Evolutionary conservation across 2,113 vertebrate genomes (phyloP).

Genomic region (Nasalis larvatus): DNA sequence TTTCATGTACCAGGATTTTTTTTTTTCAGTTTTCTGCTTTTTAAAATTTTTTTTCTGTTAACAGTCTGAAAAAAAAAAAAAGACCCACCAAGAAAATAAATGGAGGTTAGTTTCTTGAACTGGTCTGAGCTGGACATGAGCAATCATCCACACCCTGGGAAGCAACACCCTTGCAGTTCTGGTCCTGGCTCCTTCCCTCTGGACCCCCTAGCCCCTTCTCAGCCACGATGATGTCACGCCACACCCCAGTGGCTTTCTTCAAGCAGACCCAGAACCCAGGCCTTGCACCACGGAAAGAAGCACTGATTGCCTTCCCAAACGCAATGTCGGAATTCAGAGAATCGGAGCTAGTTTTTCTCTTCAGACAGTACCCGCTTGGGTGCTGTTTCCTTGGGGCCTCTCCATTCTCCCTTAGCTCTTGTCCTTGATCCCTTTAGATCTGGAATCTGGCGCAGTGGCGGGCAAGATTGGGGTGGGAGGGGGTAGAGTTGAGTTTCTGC

Average conservation of each 20-base stretch:
- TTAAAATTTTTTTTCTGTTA: slow-evolving; percentile 88
- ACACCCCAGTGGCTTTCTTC: slow-evolving; percentile 1
- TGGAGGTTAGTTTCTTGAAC: slow-evolving; percentile 85
- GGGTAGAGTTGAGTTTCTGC: neutral
- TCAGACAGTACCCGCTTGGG: neutral
- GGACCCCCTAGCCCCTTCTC: slow-evolving; percentile 1
- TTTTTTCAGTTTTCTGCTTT: slow-evolving; percentile 87
- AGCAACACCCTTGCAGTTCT: slow-evolving; percentile 69
- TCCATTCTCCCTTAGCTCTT: neutral
- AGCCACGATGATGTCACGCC: slow-evolving; percentile 25
- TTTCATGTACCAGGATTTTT: slow-evolving; percentile 90
- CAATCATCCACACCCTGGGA: slow-evolving; percentile 79
- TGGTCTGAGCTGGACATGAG: slow-evolving; percentile 81
- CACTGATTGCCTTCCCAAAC: neutral
- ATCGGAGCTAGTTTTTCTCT: neutral
- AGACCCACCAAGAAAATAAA: slow-evolving; percentile 85
- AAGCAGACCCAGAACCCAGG: slow-evolving; percentile 67
- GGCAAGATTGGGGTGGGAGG: neutral
- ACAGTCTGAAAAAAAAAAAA: slow-evolving; percentile 87
- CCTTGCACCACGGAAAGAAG: neutral
- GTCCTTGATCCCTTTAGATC: neutral
- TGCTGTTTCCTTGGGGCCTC: neutral
- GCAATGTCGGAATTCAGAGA: neutral
- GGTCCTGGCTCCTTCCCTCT: neutral
- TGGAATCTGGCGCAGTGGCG: neutral